phyloP scores from a whole-genome alignment of 2,888 invertebrate genomes.

The Apocheima hispidaria region DNA sequence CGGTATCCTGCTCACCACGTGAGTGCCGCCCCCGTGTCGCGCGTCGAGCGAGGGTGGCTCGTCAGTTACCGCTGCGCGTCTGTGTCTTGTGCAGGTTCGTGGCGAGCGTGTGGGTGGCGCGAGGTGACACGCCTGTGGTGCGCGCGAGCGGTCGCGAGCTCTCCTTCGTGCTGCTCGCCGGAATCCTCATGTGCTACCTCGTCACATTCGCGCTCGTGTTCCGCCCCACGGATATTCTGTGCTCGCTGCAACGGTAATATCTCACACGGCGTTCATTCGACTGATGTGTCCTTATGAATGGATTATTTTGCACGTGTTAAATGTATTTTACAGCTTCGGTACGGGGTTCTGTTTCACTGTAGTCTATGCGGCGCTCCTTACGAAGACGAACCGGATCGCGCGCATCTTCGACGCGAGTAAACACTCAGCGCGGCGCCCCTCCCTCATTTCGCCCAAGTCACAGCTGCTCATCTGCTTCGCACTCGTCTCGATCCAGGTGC shows the following conservation, averaged over 20 bases:
- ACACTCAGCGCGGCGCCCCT: conserved; percentile 95
- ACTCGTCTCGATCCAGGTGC: conserved; percentile 94
- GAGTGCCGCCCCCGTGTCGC: conserved; percentile 51
- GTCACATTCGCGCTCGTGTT: conserved; percentile 96
- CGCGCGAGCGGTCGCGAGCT: conserved; percentile 96
- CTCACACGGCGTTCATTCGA: too few species aligned
- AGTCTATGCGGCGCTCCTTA: conserved; percentile 97
- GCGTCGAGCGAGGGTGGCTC: not conserved
- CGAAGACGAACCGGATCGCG: conserved; percentile 98
- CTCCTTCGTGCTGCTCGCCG: conserved; percentile 95
- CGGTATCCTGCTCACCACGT: conserved; percentile 92
- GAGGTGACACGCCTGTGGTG: conserved; percentile 97
- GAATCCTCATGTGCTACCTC: conserved; percentile 95
- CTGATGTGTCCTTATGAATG: not conserved
- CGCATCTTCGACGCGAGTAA: conserved; percentile 98
- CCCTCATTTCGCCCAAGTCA: conserved; percentile 96
- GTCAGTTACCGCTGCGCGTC: not conserved
- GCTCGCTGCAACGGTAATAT: conserved; percentile 93
- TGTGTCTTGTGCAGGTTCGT: conserved; percentile 81
- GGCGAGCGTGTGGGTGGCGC: conserved; percentile 90
- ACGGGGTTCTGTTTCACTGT: conserved; percentile 98
- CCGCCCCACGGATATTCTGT: conserved; percentile 93
- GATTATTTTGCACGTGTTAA: too few species aligned
- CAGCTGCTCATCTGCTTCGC: conserved; percentile 95
- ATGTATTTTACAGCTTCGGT: conserved; percentile 87